These are phyloP conservation scores for Clanis bilineata DNA, from an alignment of 2,888 invertebrate genomes.

Conservation along the genomic window DNA sequence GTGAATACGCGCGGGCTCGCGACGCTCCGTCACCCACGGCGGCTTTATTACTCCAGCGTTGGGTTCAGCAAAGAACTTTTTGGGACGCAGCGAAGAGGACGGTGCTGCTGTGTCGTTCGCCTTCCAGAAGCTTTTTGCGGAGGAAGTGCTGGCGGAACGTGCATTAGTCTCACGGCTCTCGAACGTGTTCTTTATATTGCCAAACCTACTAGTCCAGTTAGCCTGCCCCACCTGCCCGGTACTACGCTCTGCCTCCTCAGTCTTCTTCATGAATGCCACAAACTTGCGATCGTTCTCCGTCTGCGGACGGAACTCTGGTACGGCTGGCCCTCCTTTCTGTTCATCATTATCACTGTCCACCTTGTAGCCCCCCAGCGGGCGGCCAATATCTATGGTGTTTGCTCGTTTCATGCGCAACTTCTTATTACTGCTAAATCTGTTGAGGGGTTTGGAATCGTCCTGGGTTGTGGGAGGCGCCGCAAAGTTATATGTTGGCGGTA, in stretches of 20 bases:
- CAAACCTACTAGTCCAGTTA: slow-evolving; percentile 92
- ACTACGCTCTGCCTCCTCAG: slow-evolving; percentile 63
- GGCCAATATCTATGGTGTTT: slow-evolving; percentile 94
- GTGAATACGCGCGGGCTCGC: slow-evolving; percentile 42
- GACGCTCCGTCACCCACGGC: slow-evolving; percentile 70
- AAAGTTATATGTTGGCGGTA: slow-evolving; percentile 72
- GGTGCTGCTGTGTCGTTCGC: slow-evolving; percentile 79
- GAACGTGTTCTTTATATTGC: slow-evolving; percentile 91
- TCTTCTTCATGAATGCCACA: slow-evolving; percentile 90
- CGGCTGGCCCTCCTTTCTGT: slow-evolving; percentile 52
- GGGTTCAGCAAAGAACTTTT: slow-evolving; percentile 50
- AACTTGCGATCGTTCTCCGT: slow-evolving; percentile 94
- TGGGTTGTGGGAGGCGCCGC: slow-evolving; percentile 59
- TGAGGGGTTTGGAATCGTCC: slow-evolving; percentile 62
- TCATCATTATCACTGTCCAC: slow-evolving; percentile 76
- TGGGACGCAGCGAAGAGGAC: slow-evolving; percentile 35
- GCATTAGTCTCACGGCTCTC: slow-evolving; percentile 80
- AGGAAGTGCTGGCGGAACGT: slow-evolving; percentile 71
- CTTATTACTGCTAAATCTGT: slow-evolving; percentile 82
- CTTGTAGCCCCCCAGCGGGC: slow-evolving; percentile 83
- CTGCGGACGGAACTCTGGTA: slow-evolving; percentile 89
- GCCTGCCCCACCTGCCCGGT: slow-evolving; percentile 51
- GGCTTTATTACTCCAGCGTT: slow-evolving; percentile 62
- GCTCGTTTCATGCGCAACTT: slow-evolving; percentile 92
- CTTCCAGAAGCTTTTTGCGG: slow-evolving; percentile 84